phyloP scores from a whole-genome alignment of 1,140 invertebrate species.

The Ectropis grisescens region DNA sequence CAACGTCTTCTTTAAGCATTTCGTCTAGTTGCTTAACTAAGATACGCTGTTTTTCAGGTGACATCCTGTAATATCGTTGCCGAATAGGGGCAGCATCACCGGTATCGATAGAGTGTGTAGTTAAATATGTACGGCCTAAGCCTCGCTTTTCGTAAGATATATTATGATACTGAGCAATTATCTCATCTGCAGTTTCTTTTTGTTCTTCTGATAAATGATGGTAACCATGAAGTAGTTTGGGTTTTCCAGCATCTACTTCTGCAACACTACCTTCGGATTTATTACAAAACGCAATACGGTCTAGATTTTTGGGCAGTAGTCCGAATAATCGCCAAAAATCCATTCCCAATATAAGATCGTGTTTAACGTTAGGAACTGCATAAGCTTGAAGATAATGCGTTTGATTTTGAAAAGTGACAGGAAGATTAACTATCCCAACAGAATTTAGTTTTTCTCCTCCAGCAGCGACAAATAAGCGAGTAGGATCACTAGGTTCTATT shows the following conservation, averaged over 20 bases:
- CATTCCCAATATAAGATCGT: too few relatives aligned
- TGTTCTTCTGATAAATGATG: slow-evolving; percentile 2
- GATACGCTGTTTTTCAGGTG: background rate
- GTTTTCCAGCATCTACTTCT: background rate
- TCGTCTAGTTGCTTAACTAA: background rate
- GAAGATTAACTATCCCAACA: too few relatives aligned
- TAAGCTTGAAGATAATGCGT: background rate
- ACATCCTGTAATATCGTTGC: background rate
- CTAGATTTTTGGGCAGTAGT: too few relatives aligned
- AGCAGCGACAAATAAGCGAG: too few relatives aligned
- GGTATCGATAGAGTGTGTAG: slow-evolving; percentile 22
- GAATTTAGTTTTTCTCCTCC: too few relatives aligned
- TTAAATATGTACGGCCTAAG: slow-evolving; percentile 10
- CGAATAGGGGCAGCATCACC: background rate
- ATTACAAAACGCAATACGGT: slow-evolving; percentile 6
- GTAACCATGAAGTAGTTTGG: background rate
- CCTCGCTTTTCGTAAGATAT: slow-evolving; percentile 9
- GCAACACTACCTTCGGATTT: slow-evolving; percentile 1
- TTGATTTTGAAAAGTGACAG: slow-evolving; percentile 3
- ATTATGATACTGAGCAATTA: background rate
- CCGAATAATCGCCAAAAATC: too few relatives aligned
- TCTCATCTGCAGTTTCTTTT: slow-evolving; percentile 6
- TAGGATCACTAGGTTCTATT: too few relatives aligned
- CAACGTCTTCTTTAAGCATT: slow-evolving; percentile 35
- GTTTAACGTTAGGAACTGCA: too few relatives aligned